Evolutionary conservation across 2,113 vertebrate genomes (phyloP), one percentile per base, ranked within the genome.

Genomic region (Ictalurus furcatus): DNA sequence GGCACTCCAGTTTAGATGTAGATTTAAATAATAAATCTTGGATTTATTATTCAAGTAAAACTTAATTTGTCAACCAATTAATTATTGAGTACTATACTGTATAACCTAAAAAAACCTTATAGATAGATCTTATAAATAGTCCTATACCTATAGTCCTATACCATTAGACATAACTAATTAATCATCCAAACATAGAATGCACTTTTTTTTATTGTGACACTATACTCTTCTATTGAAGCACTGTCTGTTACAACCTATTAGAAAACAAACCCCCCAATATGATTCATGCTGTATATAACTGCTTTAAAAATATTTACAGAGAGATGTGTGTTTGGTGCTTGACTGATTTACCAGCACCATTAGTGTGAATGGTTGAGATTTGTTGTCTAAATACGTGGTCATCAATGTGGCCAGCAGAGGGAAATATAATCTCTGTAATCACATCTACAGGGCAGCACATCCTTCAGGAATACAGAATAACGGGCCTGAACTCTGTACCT

Each of bases 331-430:
- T n/a, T 80, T 25, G 23, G 25, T 74, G 19, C 17, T 40, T 74
- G 34, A 74, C 34, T 3, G 14, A 78, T 76, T 11, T 25, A 12
- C 21, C 74, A 44, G 25, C 74, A 48, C 23, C 1, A 13, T 48
- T 52, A 79, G 1, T 40, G 74, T 44, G 44, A 48, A 48, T 78
- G 23, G 16, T 37, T 73, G 21, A 76, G 73, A 4, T 44, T 76
- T 76, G 40, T 48, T 25, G 37, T 78, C 21, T 3, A 13, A 21
- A 25, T 3, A 13, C 40, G 13, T 19, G 34, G 28, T 23, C 2
- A 30, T 7, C 6, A 16, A 6, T 8, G 16, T 14, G 0, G 54
- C 92, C 94, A 85, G 78, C 44, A 93, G 94, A 89, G 86, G 92
- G 92, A 69, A 84, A 0, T 44, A 65, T 90, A 54, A 56, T 14